Percentiles rank a stretch among this genome's conserved stretches.
Evolutionary conservation across 2,113 vertebrate species (phyloP).

Genomic region (Vulpes lagopus): DNA sequence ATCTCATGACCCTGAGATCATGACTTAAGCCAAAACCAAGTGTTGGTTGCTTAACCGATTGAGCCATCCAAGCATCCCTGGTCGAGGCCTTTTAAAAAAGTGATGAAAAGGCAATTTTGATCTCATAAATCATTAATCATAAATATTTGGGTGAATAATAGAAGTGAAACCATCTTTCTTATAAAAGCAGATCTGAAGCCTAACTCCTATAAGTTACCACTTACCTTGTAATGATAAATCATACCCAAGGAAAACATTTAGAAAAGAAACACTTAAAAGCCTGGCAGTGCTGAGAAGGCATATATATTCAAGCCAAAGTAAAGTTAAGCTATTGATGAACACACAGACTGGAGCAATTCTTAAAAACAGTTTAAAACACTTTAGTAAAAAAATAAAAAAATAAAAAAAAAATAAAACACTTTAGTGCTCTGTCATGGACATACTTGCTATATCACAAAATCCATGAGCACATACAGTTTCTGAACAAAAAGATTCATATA

Average conservation of each 20-base stretch:
- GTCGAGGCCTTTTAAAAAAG: background rate
- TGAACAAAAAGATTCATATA: background rate
- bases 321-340: constrained; percentile 56
- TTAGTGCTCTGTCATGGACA: background rate
- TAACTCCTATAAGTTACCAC: constrained; percentile 30
- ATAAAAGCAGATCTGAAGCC: constrained; percentile 24
- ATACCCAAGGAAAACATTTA: background rate
- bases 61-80: background rate
- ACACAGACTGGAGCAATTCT: background rate
- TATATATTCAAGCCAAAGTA: constrained; percentile 23
- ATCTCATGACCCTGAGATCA: background rate
- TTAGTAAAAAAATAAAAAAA: too few relatives aligned
- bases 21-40: background rate
- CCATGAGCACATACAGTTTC: background rate
- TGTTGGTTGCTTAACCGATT: background rate
- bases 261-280: constrained; percentile 49
- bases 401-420: too few relatives aligned
- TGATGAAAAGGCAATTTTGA: constrained; percentile 38
- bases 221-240: background rate
- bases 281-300: background rate
- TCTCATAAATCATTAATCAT: background rate
- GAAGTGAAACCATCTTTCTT: constrained; percentile 42
- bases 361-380: constrained; percentile 42
- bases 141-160: constrained; percentile 48
- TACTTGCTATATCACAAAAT: constrained; percentile 30